Conservation (phyloP, 2,113 vertebrate species). For the Prionailurus bengalensis region DNA sequence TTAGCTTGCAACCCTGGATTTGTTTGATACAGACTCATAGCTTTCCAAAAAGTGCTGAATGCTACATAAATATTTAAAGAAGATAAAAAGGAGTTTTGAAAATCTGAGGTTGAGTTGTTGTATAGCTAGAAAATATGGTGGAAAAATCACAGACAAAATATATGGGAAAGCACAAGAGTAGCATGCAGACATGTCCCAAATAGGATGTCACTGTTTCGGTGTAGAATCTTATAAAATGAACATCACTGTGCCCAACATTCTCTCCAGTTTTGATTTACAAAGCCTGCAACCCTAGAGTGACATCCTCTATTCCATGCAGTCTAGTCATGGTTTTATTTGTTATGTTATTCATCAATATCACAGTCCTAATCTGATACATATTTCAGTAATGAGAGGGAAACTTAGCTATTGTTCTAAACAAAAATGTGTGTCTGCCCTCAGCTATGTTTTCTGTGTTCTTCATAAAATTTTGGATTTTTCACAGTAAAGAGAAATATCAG, state of each 20-base stretch:
- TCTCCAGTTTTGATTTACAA: background rate
- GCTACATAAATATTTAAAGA: conserved; percentile 42
- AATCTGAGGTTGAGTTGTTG: conserved; percentile 13
- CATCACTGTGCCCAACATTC: background rate
- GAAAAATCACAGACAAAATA: background rate
- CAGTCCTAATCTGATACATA: background rate
- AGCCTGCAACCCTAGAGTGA: background rate
- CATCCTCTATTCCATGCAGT: background rate
- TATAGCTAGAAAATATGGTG: background rate
- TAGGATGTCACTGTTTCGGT: background rate
- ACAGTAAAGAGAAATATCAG: conserved; percentile 2
- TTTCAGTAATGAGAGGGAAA: conserved; percentile 50
- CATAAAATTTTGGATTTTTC: conserved; percentile 54
- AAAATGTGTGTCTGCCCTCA: conserved; percentile 15
- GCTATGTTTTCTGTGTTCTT: conserved; percentile 47
- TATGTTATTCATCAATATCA: background rate
- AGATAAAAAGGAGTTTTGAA: background rate
- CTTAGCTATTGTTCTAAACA: background rate
- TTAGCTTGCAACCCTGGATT: background rate
- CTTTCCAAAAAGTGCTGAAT: conserved; percentile 24
- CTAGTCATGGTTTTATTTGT: background rate
- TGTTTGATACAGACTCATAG: background rate
- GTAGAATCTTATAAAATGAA: background rate
- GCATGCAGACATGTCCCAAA: background rate
- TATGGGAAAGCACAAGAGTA: background rate